Evolutionary conservation across 1,140 invertebrate genomes (phyloP), one percentile per base, ranked within the genome.

Genomic region (Drosophila bocqueti): DNA sequence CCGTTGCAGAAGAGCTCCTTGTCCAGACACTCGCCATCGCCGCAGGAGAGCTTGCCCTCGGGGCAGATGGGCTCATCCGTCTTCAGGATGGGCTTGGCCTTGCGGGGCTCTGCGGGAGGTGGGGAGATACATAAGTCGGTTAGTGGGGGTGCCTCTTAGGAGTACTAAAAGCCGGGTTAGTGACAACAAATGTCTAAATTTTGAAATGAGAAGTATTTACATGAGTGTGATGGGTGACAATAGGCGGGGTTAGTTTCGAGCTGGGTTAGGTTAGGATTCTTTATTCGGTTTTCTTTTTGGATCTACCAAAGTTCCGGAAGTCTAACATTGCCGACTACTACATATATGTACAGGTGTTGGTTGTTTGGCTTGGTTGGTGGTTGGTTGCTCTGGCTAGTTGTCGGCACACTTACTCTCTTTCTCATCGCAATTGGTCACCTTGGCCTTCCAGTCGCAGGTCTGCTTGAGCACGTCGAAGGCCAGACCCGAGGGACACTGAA

Each of bases 391-490:
- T 84, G 47, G 62, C 62, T 67, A 61, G 31, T 52, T 71, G 65
- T 50, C 62, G 46, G 38, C 49, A 94, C 95, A 97, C 97, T 98
- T 97, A 98, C 97, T 98, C 96, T 98, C 97, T 93, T 98, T 95
- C 95, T 96, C 96, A 95, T 98, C 96, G 96, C 97, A 98, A 96
- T 97, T 98, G 95, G 95, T 96, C 95, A 98, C 97, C 96, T 98
- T 98, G 95, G 96, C 96, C 95, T 98, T 98, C 97, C 97, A 98
- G 95, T 98, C 97, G 95, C 98, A 98, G 94, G 97, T 98, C 95
- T 98, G 98, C 95, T 98, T 97, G 95, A 97, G 96, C 94, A 98
- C 96, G 95, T 98, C 98, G 96, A 98, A 98, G 94, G 97, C 96
- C 95, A 98, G 95, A 94, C 97, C 97, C 93, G 96, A 97, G 92